A percentile compares a stretch with the other conserved stretches of the same genome.
These are phyloP conservation scores for Scotopteryx bipunctaria DNA, from an alignment of 2,888 invertebrate genomes.

Conservation along the genomic window DNA sequence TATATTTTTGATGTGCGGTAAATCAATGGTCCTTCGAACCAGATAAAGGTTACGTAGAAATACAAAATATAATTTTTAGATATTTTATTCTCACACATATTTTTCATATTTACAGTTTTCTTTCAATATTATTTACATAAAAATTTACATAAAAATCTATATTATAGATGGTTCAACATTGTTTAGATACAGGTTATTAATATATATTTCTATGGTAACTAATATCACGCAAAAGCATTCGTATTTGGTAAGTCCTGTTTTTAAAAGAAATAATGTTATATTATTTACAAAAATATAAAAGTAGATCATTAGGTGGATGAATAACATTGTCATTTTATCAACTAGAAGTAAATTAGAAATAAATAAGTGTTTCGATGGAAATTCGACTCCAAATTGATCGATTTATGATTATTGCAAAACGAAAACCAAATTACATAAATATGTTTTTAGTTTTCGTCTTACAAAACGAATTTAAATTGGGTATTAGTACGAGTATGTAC, in stretches of 20 bases:
- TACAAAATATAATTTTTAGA: slow-evolving; percentile 29
- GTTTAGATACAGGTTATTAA: slow-evolving; percentile 44
- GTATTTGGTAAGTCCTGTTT: slow-evolving; percentile 48
- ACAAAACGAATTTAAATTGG: not conserved
- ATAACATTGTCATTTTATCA: slow-evolving; percentile 20
- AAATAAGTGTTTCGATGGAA: slow-evolving; percentile 66
- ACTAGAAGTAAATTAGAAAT: slow-evolving; percentile 51
- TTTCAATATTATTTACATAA: slow-evolving; percentile 70
- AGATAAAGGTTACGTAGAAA: too few species aligned
- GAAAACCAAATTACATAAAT: slow-evolving; percentile 58
- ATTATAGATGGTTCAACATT: slow-evolving; percentile 50
- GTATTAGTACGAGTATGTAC: too few species aligned
- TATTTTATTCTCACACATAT: slow-evolving; percentile 64
- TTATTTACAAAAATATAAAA: slow-evolving; percentile 24
- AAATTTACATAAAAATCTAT: slow-evolving; percentile 48
- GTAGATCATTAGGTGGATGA: not conserved
- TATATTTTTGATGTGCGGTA: too few species aligned
- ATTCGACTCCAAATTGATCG: slow-evolving; percentile 48
- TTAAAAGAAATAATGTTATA: slow-evolving; percentile 36
- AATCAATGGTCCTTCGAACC: too few species aligned
- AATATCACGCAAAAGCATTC: slow-evolving; percentile 73
- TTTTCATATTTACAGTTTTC: slow-evolving; percentile 73
- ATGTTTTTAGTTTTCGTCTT: not conserved
- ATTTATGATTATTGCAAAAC: slow-evolving; percentile 54
- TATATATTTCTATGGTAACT: slow-evolving; percentile 72